Conservation (phyloP, 2,113 vertebrate genomes). For the Gymnorhina tibicen region DNA sequence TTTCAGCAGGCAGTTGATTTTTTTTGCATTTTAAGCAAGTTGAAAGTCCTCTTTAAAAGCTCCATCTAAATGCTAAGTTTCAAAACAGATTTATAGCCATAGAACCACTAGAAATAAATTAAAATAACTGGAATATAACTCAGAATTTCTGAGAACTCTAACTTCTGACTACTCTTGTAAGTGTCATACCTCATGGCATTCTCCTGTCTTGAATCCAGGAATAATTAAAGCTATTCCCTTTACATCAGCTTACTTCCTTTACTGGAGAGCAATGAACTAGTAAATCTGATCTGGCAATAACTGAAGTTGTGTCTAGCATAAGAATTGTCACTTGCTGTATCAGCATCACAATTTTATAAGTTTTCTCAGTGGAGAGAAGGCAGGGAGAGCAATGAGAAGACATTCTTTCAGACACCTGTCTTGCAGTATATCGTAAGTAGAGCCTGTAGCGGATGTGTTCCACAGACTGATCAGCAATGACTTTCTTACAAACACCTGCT, state of each 20-base stretch:
- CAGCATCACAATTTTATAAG: not conserved
- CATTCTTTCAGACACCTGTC: not conserved
- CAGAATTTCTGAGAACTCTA: slow-evolving; percentile 16
- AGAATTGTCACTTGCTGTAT: not conserved
- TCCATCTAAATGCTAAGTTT: not conserved
- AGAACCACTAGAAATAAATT: not conserved
- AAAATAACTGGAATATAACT: not conserved
- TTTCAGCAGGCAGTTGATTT: not conserved
- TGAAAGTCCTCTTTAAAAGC: not conserved
- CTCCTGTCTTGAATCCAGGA: not conserved
- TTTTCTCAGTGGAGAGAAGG: not conserved
- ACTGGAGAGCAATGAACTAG: not conserved
- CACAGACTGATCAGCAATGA: not conserved
- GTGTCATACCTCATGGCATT: not conserved
- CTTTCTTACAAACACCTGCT: not conserved
- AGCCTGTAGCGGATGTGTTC: not conserved
- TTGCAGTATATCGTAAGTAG: not conserved
- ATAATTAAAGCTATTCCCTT: slow-evolving; percentile 22
- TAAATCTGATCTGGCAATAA: not conserved
- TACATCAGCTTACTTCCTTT: slow-evolving; percentile 3
- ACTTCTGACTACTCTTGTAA: not conserved
- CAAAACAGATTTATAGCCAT: not conserved
- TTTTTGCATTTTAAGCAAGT: not conserved
- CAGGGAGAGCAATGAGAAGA: not conserved
- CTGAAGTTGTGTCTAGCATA: not conserved